Conservation (phyloP, 2,888 invertebrate genomes). For the Anodontia alba region DNA sequence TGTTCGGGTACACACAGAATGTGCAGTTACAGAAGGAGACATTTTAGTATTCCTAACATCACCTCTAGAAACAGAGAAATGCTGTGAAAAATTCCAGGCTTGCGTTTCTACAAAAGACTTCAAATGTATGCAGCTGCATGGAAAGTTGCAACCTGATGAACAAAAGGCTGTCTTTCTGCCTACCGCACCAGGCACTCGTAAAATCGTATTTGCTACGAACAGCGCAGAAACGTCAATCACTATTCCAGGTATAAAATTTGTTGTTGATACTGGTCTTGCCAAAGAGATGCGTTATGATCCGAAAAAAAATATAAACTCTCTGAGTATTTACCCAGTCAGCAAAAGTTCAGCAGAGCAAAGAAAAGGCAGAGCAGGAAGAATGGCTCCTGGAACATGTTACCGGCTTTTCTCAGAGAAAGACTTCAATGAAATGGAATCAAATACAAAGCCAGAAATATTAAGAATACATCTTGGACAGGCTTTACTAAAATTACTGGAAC, state of each 20-base stretch:
- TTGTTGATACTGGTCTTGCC: constrained; percentile 84
- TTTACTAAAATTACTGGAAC: constrained; percentile 79
- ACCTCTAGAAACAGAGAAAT: constrained; percentile 81
- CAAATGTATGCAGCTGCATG: constrained; percentile 78
- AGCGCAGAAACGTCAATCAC: constrained; percentile 85
- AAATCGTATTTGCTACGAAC: constrained; percentile 85
- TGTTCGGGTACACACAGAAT: constrained; percentile 73
- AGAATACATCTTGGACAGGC: constrained; percentile 78
- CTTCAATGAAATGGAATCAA: constrained; percentile 76
- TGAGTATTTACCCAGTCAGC: constrained; percentile 76
- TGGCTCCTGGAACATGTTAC: constrained; percentile 82
- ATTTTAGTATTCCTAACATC: constrained; percentile 85
- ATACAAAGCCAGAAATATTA: constrained; percentile 82
- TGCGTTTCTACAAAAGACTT: constrained; percentile 46
- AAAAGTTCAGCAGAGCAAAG: constrained; percentile 84
- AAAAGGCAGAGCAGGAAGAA: constrained; percentile 85
- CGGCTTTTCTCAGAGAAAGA: constrained; percentile 81
- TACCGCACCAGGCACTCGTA: constrained; percentile 70
- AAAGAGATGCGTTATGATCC: constrained; percentile 84
- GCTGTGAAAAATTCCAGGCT: constrained; percentile 65
- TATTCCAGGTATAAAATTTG: constrained; percentile 84
- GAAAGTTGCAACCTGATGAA: constrained; percentile 80
- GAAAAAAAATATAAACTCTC: constrained; percentile 74
- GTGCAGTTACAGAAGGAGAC: constrained; percentile 74
- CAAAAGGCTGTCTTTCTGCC: constrained; percentile 80